A percentile compares a stretch with the other conserved stretches of the same genome.
These are phyloP conservation scores for Laupala kohalensis DNA, from an alignment of 1,140 invertebrate species.

Conservation along the genomic window DNA sequence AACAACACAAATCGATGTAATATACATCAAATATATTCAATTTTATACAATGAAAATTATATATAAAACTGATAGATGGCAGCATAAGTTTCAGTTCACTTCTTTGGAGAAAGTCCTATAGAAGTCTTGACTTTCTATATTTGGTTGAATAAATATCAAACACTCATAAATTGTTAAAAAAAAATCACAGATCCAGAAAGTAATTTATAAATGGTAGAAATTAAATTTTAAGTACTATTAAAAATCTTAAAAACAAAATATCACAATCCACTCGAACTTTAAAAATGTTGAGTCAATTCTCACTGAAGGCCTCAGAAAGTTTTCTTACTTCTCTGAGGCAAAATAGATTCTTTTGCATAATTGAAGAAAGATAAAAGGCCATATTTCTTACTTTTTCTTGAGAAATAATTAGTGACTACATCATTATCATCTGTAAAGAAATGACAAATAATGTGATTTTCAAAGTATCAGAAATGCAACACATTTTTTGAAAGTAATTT, in stretches of 20 bases:
- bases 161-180: neutral
- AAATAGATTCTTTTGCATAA: slow-evolving; percentile 63
- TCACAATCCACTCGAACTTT: neutral
- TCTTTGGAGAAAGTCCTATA: too few relatives aligned
- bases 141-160: neutral
- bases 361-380: slow-evolving; percentile 70
- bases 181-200: too few relatives aligned
- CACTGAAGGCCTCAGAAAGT: slow-evolving; percentile 37
- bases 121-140: too few relatives aligned
- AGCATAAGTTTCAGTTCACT: too few relatives aligned
- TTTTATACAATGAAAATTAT: too few relatives aligned
- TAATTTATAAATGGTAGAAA: too few relatives aligned
- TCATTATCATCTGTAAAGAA: slow-evolving; percentile 54
- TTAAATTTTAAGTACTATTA: too few relatives aligned
- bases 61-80: too few relatives aligned
- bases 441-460: neutral
- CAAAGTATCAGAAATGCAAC: neutral
- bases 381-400: slow-evolving; percentile 59
- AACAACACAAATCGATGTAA: too few relatives aligned
- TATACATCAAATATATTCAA: too few relatives aligned
- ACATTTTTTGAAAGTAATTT: neutral
- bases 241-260: neutral
- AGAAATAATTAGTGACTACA: slow-evolving; percentile 73
- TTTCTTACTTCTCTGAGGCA: slow-evolving; percentile 69
- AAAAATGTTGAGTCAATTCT: neutral